Conservation (phyloP, 2,797 vertebrate genomes). For the Pangasius krempfi region DNA sequence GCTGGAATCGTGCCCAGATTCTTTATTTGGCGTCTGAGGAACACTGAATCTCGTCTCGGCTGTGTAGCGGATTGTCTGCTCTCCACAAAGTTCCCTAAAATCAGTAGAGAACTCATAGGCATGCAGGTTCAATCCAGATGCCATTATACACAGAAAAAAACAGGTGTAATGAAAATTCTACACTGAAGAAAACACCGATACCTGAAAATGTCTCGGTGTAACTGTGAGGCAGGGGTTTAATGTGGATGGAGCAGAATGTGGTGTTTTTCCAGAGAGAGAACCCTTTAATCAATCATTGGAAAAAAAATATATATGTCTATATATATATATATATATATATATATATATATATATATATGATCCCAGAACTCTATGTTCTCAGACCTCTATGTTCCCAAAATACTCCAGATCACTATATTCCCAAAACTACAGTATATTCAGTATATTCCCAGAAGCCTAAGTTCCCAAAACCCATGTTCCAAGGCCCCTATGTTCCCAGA, state of each 20-base stretch:
- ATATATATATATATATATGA: not conserved
- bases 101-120: not conserved
- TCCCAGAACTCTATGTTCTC: not conserved
- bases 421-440: not conserved
- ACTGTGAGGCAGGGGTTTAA: not conserved
- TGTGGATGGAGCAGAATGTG: not conserved
- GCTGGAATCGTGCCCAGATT: conserved; percentile 15
- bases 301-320: not conserved
- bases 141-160: not conserved
- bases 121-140: not conserved
- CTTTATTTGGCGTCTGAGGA: conserved; percentile 2
- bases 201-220: not conserved
- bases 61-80: not conserved
- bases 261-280: not conserved
- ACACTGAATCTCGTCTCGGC: not conserved
- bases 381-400: not conserved
- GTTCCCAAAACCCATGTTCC: not conserved
- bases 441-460: not conserved
- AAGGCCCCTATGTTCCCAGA: not conserved
- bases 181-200: not conserved
- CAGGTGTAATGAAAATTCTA: not conserved
- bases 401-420: not conserved
- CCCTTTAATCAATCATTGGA: not conserved
- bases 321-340: no score
- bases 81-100: not conserved